A percentile compares a stretch with the other conserved stretches of the same genome.
These are phyloP conservation scores for Indri indri DNA, from an alignment of 2,113 vertebrate species.

Conservation along the genomic window DNA sequence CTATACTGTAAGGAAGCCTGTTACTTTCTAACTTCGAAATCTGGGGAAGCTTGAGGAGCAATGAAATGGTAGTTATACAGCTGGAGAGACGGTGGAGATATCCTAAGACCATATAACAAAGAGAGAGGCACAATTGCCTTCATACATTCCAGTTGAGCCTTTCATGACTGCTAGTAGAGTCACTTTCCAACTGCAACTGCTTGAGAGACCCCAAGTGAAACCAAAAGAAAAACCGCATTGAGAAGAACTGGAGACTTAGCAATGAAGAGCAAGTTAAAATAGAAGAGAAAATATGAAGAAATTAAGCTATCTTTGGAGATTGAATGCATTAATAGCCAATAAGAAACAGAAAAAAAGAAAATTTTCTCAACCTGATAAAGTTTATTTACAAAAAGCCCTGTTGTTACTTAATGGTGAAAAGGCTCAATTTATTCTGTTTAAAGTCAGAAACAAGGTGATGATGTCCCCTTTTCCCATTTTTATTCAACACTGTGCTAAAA, in stretches of 20 bases:
- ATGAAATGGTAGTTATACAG: neutral
- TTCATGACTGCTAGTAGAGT: neutral
- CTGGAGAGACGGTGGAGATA: neutral
- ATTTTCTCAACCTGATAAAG: neutral
- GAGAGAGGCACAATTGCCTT: too few species aligned
- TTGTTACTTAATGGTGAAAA: neutral
- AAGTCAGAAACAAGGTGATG: neutral
- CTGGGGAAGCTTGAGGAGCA: neutral
- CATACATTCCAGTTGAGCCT: neutral
- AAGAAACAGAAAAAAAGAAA: neutral
- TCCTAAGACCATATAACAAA: fast-evolving
- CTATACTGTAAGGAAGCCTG: neutral
- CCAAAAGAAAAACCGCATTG: neutral
- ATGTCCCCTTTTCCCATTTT: neutral
- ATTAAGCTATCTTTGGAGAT: neutral
- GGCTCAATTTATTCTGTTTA: neutral
- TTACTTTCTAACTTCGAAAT: neutral
- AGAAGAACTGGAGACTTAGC: neutral
- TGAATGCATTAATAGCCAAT: neutral
- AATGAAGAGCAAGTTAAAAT: neutral
- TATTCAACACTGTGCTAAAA: neutral
- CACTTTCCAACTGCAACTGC: neutral
- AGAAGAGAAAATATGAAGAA: neutral
- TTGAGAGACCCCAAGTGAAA: neutral
- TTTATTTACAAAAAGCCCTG: neutral